Base-by-base conservation (phyloP, 2,113 vertebrate genomes). In the Colius striatus region DNA sequence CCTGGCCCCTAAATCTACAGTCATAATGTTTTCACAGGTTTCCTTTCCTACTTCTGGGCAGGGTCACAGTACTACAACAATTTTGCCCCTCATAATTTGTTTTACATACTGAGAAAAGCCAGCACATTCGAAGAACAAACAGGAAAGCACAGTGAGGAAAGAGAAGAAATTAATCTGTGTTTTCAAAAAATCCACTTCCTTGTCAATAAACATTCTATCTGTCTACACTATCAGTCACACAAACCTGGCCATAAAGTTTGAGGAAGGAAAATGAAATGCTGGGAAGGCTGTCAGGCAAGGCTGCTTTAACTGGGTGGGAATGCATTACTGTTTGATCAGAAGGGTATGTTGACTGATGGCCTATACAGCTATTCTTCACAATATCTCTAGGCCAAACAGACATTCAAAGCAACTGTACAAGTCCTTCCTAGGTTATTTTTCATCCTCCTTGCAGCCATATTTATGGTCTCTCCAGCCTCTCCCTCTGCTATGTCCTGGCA, bases 381-480 rank as follows among this genome's bases (percentile, higher is more conserved):
- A 1, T 11, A 10, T 25, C 34, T 65, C 55, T 60, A 58, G 47
- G 38, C 62, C 67, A 62, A 72, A 16, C 18, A 12, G 63, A 16
- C n/a, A 47, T 14, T 55, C 23, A 17, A 53, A 80, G 41, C 26
- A 66, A 5, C 8, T 20, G 29, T 25, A 41, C 65, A 13, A 51
- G 84, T 16, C 25, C 6, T 48, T 38, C 70, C 30, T 10, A 16
- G 32, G 16, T 16, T 50, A 29, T 50, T 80, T 62, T 25, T 36
- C 55, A 72, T 16, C 47, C 8, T 15, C 14, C 55, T 55, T 36
- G 23, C 0, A 1, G 36, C 18, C 19, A 9, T 10, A 20, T 15
- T 62, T 2, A 1, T 0, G 0, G 2, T 43, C 19, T n/a, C n/a
- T 38, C 23, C 48, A 57, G 43, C 29, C 54, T 74, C 11, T 25